Evolutionary conservation across 2,113 vertebrate genomes (phyloP), one percentile per base, ranked within the genome.

Genomic region (Callospermophilus lateralis): DNA sequence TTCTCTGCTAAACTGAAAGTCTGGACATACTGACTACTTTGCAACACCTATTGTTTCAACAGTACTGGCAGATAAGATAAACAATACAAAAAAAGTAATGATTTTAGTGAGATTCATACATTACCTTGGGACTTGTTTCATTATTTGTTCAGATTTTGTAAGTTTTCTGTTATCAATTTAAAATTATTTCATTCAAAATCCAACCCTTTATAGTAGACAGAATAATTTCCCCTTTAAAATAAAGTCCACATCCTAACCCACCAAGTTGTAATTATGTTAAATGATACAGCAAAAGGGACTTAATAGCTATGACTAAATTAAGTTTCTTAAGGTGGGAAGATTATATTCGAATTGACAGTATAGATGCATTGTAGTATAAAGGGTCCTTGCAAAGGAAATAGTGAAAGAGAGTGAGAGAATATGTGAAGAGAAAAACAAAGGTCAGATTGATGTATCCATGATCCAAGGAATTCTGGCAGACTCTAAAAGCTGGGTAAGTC

Each of bases 171-270:
- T 51, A 34, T 10, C 19, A 58, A 20, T n/a, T 84, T 53, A 77
- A 89, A 77, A 61, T 77, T 12, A 89, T 37, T 87, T 4, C 39
- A 84, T 83, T 89, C 78, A 89, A 84, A 85, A 15, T 61, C 78
- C 32, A 85, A 48, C 51, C 15, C 34, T 84, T 24, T 84, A 17
- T 89, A 39, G 19, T 37, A 81, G 67, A 48, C 10, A 83, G 77
- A 70, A 61, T 39, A 45, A 95, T 53, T n/a, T 37, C 13, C 30
- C 34, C 20, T 39, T 39, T 17, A 34, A 55, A 19, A 73, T n/a
- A 77, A 34, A 53, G 28, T 58, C 19, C 19, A 58, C 19, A 58
- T 58, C 55, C 55, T 17, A 58, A 20, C 20, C 19, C 19, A 19
- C 55, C 17, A 58, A 58, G 19, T 58, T 58, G 55, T 58, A 53